Evolutionary conservation across 2,888 invertebrate genomes (phyloP).

Genomic region (Bhutanitis thaidina): DNA sequence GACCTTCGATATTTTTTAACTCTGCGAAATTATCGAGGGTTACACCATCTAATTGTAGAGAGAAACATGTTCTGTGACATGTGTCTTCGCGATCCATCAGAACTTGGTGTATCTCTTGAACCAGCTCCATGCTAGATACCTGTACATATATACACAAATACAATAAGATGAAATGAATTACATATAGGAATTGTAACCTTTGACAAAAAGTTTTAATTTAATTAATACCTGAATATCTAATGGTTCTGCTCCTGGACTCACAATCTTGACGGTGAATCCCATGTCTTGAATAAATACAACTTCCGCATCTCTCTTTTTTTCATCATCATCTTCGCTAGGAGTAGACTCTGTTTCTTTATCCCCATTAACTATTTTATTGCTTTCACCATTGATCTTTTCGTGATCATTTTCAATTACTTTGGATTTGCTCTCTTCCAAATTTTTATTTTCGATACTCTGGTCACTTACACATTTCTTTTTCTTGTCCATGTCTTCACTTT

Average conservation of each 20-base stretch:
- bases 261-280: constrained; percentile 96
- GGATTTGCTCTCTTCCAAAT: constrained; percentile 37
- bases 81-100: constrained; percentile 99
- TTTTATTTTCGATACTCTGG: constrained; percentile 42
- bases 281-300: constrained; percentile 94
- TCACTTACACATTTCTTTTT: constrained; percentile 46
- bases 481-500: constrained; percentile 48
- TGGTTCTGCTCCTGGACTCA: constrained; percentile 93
- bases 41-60: constrained; percentile 94
- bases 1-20: constrained; percentile 95
- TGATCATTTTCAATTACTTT: constrained; percentile 38
- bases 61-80: constrained; percentile 98
- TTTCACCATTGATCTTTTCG: constrained; percentile 54
- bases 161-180: neutral
- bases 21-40: constrained; percentile 99
- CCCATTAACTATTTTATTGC: constrained; percentile 54
- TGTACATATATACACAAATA: constrained; percentile 37
- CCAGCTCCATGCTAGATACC: constrained; percentile 98
- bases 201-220: neutral
- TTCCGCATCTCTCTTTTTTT: constrained; percentile 84
- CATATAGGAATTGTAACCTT: neutral
- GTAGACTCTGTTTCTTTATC: constrained; percentile 68
- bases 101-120: constrained; percentile 98
- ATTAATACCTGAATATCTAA: constrained; percentile 92
- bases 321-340: constrained; percentile 75